These are phyloP conservation scores for Lineus longissimus DNA, from an alignment of 1,140 invertebrate species.

Conservation along the genomic window DNA sequence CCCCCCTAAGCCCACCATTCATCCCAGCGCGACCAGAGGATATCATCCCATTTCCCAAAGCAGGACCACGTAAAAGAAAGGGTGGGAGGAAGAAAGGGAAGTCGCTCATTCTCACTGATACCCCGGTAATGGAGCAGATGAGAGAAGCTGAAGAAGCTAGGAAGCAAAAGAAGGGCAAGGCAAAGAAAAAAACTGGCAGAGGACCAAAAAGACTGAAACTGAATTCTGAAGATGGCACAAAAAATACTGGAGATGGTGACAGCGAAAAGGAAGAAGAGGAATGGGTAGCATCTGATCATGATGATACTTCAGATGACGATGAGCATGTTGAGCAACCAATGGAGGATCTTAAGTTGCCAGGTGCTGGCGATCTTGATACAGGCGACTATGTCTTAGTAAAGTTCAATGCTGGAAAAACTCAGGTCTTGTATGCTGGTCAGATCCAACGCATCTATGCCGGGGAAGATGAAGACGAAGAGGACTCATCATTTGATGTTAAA, in stretches of 20 bases:
- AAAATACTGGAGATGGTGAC: no score
- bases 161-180: background rate
- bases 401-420: background rate
- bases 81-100: slow-evolving; percentile 1
- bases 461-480: background rate
- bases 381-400: background rate
- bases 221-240: no score
- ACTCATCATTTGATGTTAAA: background rate
- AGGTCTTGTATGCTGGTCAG: background rate
- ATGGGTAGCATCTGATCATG: no score
- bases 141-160: background rate
- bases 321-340: background rate
- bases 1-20: background rate
- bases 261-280: no score
- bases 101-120: slow-evolving; percentile 3
- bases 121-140: background rate
- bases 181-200: no score
- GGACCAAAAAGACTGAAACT: no score
- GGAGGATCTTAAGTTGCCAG: background rate
- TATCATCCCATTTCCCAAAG: slow-evolving; percentile 5
- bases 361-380: background rate
- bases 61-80: background rate
- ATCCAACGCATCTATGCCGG: background rate
- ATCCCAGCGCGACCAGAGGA: background rate
- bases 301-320: no score